Conservation (phyloP, 2,113 vertebrate genomes). For the Rhea americana region DNA sequence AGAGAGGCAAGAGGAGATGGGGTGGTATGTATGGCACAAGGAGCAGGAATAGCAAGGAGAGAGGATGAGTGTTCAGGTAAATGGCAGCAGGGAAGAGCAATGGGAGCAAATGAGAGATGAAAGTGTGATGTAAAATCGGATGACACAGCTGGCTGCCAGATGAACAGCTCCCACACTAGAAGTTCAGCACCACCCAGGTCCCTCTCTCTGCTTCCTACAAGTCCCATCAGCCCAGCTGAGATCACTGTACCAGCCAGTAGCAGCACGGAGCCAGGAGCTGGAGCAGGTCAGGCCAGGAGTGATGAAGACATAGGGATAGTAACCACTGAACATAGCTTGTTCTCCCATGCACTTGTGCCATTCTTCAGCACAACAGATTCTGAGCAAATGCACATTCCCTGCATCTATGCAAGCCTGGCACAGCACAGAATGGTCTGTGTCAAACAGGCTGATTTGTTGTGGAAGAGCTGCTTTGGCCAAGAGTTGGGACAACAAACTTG, state of each 20-base stretch:
- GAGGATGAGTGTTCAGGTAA: neutral
- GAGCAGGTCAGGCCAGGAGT: neutral
- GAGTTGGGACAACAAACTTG: neutral
- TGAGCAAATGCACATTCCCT: neutral
- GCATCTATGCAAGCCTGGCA: neutral
- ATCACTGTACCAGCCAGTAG: no score
- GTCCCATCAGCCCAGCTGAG: accelerated
- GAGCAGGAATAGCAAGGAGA: neutral
- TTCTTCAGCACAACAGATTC: neutral
- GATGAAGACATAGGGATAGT: neutral
- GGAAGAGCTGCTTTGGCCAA: neutral
- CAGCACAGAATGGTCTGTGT: neutral
- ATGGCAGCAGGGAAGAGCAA: neutral
- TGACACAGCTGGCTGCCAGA: no score
- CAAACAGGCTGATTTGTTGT: neutral
- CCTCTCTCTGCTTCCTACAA: neutral
- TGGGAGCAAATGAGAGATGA: neutral
- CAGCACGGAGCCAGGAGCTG: no score
- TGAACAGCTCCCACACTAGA: accelerated
- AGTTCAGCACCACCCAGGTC: neutral
- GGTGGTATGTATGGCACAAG: accelerated
- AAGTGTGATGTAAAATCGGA: neutral
- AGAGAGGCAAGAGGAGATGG: neutral
- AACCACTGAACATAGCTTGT: accelerated
- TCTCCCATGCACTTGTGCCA: accelerated